A percentile compares a stretch with the other conserved stretches of the same genome.
Conservation (phyloP, 2,113 vertebrate species). For the Platysternon megacephalum region DNA sequence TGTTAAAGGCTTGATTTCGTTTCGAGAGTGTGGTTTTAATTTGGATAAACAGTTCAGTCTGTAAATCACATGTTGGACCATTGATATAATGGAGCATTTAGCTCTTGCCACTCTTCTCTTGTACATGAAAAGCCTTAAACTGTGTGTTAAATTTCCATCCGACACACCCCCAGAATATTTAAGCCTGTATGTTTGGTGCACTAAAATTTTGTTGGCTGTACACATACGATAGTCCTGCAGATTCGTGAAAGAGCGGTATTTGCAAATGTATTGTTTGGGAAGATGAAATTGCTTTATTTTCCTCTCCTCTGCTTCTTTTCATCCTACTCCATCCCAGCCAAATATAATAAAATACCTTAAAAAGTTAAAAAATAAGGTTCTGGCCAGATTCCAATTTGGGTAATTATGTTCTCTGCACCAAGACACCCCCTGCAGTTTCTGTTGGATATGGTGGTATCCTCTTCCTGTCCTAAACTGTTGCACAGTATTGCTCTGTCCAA, state of each 20-base stretch:
- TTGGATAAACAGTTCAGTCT: slow-evolving; percentile 48
- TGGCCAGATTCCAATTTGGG: neutral
- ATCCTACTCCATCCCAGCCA: neutral
- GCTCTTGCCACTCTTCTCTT: neutral
- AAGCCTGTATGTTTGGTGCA: neutral
- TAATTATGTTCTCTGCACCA: neutral
- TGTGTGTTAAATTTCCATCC: neutral
- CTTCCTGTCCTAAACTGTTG: neutral
- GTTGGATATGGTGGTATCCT: neutral
- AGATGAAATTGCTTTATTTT: neutral
- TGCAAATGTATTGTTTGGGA: neutral
- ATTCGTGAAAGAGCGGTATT: neutral
- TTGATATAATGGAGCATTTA: neutral
- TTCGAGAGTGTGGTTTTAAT: slow-evolving; percentile 53
- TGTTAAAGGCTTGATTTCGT: slow-evolving; percentile 54
- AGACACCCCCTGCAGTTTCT: neutral
- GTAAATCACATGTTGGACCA: neutral
- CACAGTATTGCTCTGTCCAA: neutral
- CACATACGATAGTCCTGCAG: neutral
- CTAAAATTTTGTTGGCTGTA: neutral
- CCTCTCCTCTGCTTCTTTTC: neutral
- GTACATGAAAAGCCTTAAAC: neutral
- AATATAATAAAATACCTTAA: neutral
- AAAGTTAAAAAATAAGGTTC: neutral
- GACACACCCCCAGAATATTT: neutral